phyloP scores from a whole-genome alignment of 1,140 invertebrate species.

The Steinernema khuongi region DNA sequence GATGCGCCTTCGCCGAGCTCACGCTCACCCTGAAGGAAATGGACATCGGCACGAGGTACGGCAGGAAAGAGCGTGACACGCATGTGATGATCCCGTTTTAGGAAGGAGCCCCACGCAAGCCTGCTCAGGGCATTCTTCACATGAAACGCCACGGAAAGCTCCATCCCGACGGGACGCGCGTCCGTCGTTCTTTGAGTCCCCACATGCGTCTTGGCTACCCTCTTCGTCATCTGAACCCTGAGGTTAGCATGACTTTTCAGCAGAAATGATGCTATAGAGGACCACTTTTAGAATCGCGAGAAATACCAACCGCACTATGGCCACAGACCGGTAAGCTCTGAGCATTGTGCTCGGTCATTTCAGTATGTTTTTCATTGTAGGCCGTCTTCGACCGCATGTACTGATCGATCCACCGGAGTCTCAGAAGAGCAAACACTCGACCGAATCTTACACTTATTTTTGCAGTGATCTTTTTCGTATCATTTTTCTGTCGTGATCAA shows the following conservation, averaged over 20 bases:
- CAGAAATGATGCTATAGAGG: background rate
- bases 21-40: background rate
- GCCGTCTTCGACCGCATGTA: background rate
- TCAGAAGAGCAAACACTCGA: too few species aligned
- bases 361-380: background rate
- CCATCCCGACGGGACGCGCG: background rate
- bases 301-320: background rate
- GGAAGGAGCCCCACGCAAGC: too few species aligned
- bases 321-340: background rate
- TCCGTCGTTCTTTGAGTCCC: background rate
- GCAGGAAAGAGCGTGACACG: background rate
- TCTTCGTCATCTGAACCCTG: background rate
- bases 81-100: too few species aligned
- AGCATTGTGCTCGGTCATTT: background rate
- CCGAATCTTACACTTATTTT: too few species aligned
- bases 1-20: slow-evolving; percentile 12
- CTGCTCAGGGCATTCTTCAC: background rate
- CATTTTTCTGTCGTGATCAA: background rate
- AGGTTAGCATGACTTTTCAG: background rate
- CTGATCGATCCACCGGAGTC: background rate
- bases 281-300: background rate
- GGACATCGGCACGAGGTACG: background rate
- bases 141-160: background rate
- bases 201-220: background rate
- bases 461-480: background rate